Base-by-base conservation (phyloP, 2,888 invertebrate genomes). In the Protodeltote pygarga region DNA sequence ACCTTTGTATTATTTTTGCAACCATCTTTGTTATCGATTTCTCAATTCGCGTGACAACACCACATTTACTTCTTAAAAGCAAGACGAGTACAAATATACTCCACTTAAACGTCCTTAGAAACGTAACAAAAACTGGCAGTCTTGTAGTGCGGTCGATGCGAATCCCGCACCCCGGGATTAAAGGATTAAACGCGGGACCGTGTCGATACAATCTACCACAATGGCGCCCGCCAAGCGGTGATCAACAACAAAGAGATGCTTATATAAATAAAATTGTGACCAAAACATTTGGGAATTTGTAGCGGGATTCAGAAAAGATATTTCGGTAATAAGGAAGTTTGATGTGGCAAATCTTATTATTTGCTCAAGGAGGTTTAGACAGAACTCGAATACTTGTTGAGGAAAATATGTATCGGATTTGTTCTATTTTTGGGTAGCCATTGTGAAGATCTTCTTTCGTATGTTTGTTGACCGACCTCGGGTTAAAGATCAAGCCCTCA, bases 121-220 rank as follows among this genome's bases (percentile, higher is more conserved):
- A 14, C 32, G 11, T 37, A 41, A 62, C 55, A 58, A 54, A 58
- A 54, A 53, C 55, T 61, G 45, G 14, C 47, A 15, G 58, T 58
- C 62, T 57, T 54, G 59, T 70, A 67, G 73, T 67, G 72, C 69
- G 71, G 70, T 61, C 63, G 62, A 63, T 65, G 55, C 55, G 53
- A 42, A 57, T 67, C 61, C 70, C 61, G 62, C 51, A 61, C 48
- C 40, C 68, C 70, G 64, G 71, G 68, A 72, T 72, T 72, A 72
- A 55, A 65, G 73, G 73, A 65, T 72, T 72, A 71, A 65, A 55
- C 63, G 52, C 60, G 60, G 62, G 58, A 59, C 59, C 54, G 64
- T 60, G 71, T 59, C 71, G 71, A 69, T 69, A 69, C 67, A 63
- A 63, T 67, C 64, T 52, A 42, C 62, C 64, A 67, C 65, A 67